These are phyloP conservation scores for Siniperca chuatsi DNA, from an alignment of 2,113 vertebrate species.

Conservation along the genomic window DNA sequence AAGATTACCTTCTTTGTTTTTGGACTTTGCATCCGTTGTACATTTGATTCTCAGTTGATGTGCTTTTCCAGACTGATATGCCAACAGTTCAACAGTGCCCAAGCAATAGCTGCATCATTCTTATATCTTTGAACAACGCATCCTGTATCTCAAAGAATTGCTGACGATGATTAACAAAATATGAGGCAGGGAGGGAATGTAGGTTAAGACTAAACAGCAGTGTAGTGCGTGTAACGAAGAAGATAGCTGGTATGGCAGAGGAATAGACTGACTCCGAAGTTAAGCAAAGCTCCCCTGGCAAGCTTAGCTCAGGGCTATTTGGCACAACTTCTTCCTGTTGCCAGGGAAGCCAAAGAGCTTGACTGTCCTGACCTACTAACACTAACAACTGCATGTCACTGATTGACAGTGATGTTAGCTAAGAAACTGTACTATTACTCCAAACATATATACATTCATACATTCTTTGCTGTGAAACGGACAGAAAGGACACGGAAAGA, in stretches of 20 bases:
- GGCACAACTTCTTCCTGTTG: not conserved
- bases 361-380: constrained; percentile 11
- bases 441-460: not conserved
- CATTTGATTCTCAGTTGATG: no score
- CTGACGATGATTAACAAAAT: not conserved
- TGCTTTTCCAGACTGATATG: not conserved
- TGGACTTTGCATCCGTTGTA: no score
- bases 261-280: not conserved
- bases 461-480: not conserved
- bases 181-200: not conserved
- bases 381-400: not conserved
- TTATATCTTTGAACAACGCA: not conserved
- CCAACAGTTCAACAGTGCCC: not conserved
- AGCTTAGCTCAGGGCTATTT: not conserved
- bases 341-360: not conserved
- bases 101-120: no score
- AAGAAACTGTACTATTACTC: not conserved
- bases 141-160: not conserved
- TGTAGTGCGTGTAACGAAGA: not conserved
- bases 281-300: not conserved
- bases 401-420: not conserved
- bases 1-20: no score
- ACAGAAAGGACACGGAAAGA: not conserved
- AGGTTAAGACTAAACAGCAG: not conserved
- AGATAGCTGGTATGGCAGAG: not conserved